Percentiles rank a stretch among this genome's conserved stretches.
Conservation (phyloP, 1,140 invertebrate genomes). For the Tetramorium parvispinum region DNA sequence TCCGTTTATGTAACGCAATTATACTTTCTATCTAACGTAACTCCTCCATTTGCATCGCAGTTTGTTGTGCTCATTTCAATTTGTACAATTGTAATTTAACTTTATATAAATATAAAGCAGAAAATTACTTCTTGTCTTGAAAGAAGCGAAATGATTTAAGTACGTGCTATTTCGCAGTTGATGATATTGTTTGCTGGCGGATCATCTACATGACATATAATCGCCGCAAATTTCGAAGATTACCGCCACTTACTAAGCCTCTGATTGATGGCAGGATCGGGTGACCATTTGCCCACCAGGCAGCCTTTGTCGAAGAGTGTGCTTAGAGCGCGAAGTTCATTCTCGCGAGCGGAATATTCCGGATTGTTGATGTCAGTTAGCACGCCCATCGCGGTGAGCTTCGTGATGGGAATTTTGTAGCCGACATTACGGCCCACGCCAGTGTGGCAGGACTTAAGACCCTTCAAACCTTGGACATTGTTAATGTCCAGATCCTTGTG, state of each 20-base stretch:
- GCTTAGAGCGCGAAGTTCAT: conserved; percentile 90
- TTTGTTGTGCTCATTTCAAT: not conserved
- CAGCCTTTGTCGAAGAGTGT: conserved; percentile 91
- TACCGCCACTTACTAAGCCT: conserved; percentile 88
- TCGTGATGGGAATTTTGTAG: conserved; percentile 91
- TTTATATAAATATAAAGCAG: not conserved
- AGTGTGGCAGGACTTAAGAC: conserved; percentile 92
- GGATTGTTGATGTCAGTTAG: conserved; percentile 89
- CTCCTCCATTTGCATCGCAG: not conserved
- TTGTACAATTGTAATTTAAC: not conserved
- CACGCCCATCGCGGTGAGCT: conserved; percentile 89
- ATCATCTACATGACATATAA: conserved; percentile 9
- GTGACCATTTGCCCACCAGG: conserved; percentile 92
- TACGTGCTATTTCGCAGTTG: not conserved
- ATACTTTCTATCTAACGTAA: conserved; percentile 24
- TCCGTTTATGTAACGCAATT: not conserved
- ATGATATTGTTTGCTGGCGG: not conserved
- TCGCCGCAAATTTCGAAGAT: conserved; percentile 17
- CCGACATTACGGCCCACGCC: conserved; percentile 92
- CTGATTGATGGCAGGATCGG: conserved; percentile 89
- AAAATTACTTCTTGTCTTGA: not conserved
- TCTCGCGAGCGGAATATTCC: conserved; percentile 90
- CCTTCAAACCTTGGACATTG: conserved; percentile 88
- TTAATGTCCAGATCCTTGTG: conserved; percentile 89
- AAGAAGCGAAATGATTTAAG: not conserved